Evolutionary conservation across 2,113 vertebrate genomes (phyloP).

Genomic region (Forbesichthys papilliferus): DNA sequence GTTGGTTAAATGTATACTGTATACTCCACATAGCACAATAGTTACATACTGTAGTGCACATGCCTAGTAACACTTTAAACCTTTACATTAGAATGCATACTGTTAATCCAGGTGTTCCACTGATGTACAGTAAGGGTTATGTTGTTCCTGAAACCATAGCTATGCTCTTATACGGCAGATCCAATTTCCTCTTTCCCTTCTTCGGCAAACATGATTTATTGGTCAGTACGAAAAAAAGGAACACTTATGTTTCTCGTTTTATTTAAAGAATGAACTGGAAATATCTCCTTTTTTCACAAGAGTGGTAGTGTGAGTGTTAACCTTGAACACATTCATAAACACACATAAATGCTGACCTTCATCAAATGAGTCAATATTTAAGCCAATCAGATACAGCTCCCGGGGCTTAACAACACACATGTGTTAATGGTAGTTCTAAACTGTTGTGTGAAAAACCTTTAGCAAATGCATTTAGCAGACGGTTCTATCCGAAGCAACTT

Average conservation of each 20-base stretch:
- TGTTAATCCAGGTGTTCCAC: background rate
- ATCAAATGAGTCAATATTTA: constrained; percentile 60
- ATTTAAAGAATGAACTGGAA: constrained; percentile 16
- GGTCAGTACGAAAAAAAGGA: constrained; percentile 18
- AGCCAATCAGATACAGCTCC: constrained; percentile 25
- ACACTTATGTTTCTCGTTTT: constrained; percentile 44
- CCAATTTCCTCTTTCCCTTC: constrained; percentile 60
- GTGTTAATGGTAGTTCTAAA: constrained; percentile 6
- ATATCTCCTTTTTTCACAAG: background rate
- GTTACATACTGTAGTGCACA: too few species aligned
- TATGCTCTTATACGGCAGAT: constrained; percentile 27
- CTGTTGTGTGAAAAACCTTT: background rate
- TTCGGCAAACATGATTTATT: constrained; percentile 58
- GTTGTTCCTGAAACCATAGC: constrained; percentile 45
- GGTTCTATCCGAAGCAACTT: too few species aligned
- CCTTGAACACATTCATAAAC: constrained; percentile 15
- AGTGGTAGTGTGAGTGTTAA: background rate
- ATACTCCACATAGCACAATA: too few species aligned
- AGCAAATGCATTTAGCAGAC: too few species aligned
- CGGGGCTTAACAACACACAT: constrained; percentile 30
- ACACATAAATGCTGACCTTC: constrained; percentile 22
- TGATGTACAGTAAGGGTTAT: constrained; percentile 24
- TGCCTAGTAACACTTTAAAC: background rate
- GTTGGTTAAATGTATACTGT: too few species aligned
- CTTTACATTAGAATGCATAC: background rate